These are phyloP conservation scores for Nemurella pictetii DNA, from an alignment of 2,888 invertebrate species.

Conservation along the genomic window DNA sequence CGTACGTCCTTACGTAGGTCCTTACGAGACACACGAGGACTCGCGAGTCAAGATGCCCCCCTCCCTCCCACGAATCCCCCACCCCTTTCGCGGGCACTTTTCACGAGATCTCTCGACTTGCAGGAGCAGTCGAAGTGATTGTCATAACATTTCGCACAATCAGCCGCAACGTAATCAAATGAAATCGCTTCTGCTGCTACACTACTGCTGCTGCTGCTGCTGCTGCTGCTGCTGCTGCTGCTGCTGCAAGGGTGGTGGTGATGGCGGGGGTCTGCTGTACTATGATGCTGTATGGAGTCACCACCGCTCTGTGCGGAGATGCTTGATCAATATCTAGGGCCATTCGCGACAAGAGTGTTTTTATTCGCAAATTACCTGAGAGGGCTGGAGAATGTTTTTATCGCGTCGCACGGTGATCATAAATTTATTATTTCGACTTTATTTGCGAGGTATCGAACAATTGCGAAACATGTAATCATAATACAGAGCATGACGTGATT, in stretches of 20 bases:
- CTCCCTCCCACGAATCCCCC: not conserved
- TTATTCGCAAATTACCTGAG: not conserved
- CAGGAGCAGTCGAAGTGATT: not conserved
- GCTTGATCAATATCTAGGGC: not conserved
- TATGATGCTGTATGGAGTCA: too few relatives aligned
- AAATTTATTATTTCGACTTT: not conserved
- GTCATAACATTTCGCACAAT: not conserved
- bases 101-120: not conserved
- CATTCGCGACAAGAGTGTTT: not conserved
- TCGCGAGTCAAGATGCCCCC: not conserved
- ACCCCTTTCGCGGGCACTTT: not conserved
- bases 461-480: too few relatives aligned
- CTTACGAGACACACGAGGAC: not conserved
- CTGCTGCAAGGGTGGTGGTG: too few relatives aligned
- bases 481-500: too few relatives aligned
- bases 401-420: not conserved
- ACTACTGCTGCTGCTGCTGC: not conserved
- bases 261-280: too few relatives aligned
- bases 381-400: not conserved
- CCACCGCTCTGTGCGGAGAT: not conserved
- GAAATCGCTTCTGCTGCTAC: not conserved
- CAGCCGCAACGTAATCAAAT: not conserved
- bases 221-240: not conserved
- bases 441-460: too few relatives aligned
- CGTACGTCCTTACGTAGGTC: not conserved